Conservation (phyloP, 2,113 vertebrate species). For the Diadophis punctatus region DNA sequence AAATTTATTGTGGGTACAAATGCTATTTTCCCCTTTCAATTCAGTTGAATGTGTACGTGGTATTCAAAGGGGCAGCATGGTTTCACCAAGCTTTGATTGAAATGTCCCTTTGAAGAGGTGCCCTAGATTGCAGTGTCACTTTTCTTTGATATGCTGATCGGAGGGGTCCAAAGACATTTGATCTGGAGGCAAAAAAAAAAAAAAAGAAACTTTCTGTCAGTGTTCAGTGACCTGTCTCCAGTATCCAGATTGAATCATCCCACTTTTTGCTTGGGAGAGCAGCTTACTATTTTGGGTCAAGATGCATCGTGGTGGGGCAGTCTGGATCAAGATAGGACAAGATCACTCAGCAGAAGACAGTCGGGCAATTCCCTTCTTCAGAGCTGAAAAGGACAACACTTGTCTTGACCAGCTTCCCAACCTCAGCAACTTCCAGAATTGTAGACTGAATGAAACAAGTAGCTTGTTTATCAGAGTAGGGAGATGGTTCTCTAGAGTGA, state of each 20-base stretch:
- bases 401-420: not conserved
- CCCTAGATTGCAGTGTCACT: not conserved
- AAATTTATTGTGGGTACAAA: not conserved
- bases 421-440: not conserved
- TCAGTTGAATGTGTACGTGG: not conserved
- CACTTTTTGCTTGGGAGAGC: not conserved
- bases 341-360: not conserved
- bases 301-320: not conserved
- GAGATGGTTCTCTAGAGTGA: not conserved
- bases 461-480: not conserved
- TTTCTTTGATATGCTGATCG: not conserved
- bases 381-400: not conserved
- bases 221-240: not conserved
- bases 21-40: not conserved
- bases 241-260: not conserved
- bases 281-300: not conserved
- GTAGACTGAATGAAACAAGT: not conserved
- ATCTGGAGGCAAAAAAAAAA: not conserved
- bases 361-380: not conserved
- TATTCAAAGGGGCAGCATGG: not conserved
- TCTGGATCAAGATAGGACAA: not conserved
- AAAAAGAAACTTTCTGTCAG: not conserved
- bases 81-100: not conserved
- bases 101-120: not conserved
- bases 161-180: not conserved